Evolutionary conservation across 1,140 invertebrate species (phyloP), one percentile per base, ranked within the genome.

Genomic region (Charaxes varanes): DNA sequence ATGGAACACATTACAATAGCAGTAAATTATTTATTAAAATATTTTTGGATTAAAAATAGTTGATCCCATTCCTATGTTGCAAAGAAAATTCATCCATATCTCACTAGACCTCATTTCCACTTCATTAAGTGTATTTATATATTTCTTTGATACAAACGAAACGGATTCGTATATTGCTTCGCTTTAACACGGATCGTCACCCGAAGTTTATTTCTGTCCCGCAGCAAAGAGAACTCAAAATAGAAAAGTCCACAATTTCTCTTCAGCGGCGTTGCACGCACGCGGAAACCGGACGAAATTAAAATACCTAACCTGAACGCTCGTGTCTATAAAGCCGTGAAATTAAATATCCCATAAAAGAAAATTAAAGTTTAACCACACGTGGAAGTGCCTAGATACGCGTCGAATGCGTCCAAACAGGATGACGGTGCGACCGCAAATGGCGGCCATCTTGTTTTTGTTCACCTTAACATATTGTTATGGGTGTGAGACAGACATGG

Each of bases 401-500:
- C 35, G n/a, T 8, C 27, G 14, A 34, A 46, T 17, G 14, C 64
- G 62, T 63, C 48, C 40, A 30, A 23, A 34, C 49, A 34, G 35
- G 8, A 79, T 74, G 68, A 41, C 19, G 55, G 40, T 26, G 37
- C 16, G 33, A 18, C 16, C 37, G 32, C 55, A 43, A 70, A 48
- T 74, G 73, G 42, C 62, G 40, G 62, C 73, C 73, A 78, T 81
- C 13, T 77, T 81, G 55, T 35, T 74, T 71, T 76, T 74, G 37
- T 17, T 59, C 11, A 35, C 48, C 24, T 31, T 60, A 12, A 18
- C 21, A 18, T 30, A 50, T 24, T 53, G 52, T 22, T 17, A 43
- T 13, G 57, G 55, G 14, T 85, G 83, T 70, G 71, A 84, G 33
- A 65, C 76, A 0, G 84, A 88, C 41, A 69, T 96, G 56, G 93